A percentile compares a stretch with the other conserved stretches of the same genome.
Conservation (phyloP, 2,113 vertebrate genomes). For the Telmatochromis sp. region DNA sequence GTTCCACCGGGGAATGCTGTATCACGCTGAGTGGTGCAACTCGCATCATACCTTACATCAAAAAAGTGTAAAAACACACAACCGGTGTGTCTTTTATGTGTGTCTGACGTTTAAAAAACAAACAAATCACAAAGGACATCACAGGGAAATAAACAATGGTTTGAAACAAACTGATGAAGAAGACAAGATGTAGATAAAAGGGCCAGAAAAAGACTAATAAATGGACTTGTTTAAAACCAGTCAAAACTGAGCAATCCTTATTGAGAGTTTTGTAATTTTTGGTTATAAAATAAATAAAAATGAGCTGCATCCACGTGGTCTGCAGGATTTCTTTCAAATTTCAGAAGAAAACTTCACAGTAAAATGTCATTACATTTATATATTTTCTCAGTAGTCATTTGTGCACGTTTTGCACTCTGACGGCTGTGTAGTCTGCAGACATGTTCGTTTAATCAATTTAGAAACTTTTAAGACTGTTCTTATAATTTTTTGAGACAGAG, state of each 20-base stretch:
- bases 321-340: background rate
- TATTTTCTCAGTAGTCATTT: background rate
- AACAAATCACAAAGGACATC: background rate
- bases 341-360: background rate
- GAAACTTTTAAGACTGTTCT: background rate
- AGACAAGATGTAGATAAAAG: background rate
- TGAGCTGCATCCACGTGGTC: background rate
- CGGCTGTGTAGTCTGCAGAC: background rate
- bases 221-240: background rate
- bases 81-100: background rate
- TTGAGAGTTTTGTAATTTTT: background rate
- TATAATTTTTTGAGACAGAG: background rate
- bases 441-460: background rate
- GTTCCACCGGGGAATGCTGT: background rate
- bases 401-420: background rate
- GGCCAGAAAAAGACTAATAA: background rate
- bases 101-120: background rate
- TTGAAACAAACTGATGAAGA: background rate
- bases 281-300: background rate
- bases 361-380: background rate
- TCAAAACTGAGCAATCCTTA: background rate
- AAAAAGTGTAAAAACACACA: background rate
- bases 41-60: background rate
- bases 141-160: background rate
- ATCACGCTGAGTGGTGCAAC: background rate